Conservation (phyloP, 2,888 invertebrate species). For the Clitarchus hookeri region DNA sequence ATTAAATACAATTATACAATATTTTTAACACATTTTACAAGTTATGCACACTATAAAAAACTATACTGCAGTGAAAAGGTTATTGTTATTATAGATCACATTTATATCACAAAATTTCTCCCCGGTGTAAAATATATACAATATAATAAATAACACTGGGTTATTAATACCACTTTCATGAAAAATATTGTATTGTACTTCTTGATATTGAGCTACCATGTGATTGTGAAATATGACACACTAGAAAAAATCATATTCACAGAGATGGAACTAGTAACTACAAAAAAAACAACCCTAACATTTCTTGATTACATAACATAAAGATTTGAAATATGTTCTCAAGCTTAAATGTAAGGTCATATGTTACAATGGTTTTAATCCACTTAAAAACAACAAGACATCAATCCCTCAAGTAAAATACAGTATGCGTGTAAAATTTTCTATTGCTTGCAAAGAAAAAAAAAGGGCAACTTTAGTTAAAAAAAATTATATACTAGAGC, state of each 20-base stretch:
- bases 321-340: background rate
- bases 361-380: background rate
- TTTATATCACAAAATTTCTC: background rate
- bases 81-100: background rate
- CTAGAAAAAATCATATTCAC: background rate
- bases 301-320: background rate
- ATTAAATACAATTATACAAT: background rate
- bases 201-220: background rate
- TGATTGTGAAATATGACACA: background rate
- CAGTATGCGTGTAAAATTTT: background rate
- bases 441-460: background rate
- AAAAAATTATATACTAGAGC: background rate
- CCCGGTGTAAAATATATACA: background rate
- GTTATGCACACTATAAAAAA: too few species aligned
- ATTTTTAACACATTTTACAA: background rate
- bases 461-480: background rate
- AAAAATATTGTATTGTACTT: conserved; percentile 3
- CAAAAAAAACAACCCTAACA: background rate
- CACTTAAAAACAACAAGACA: background rate
- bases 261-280: background rate
- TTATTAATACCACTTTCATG: background rate
- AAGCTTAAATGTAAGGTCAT: background rate
- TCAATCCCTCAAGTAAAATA: background rate
- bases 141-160: conserved; percentile 14
- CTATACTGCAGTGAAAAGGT: too few species aligned